Percentiles rank a stretch among this genome's conserved stretches.
These are phyloP conservation scores for Todus mexicanus DNA, from an alignment of 2,797 vertebrate genomes.

Conservation along the genomic window DNA sequence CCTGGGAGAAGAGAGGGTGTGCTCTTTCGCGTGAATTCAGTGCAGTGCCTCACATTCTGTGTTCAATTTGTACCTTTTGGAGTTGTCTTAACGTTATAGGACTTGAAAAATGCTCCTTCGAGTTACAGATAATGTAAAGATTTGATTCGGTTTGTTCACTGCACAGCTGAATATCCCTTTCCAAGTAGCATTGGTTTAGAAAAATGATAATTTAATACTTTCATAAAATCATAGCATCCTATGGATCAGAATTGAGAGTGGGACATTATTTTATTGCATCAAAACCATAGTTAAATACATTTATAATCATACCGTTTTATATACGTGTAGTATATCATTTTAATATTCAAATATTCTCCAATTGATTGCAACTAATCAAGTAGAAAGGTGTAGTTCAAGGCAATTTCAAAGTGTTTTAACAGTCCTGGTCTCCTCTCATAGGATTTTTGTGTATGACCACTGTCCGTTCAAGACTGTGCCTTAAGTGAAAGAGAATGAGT, in stretches of 20 bases:
- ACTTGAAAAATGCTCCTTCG: neutral
- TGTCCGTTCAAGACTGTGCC: neutral
- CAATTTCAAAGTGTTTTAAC: neutral
- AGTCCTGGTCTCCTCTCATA: neutral
- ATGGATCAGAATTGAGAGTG: neutral
- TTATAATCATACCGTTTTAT: neutral
- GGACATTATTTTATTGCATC: neutral
- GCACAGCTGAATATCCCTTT: neutral
- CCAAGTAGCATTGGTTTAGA: neutral
- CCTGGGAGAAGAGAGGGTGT: neutral
- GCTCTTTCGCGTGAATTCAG: neutral
- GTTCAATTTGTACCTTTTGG: neutral
- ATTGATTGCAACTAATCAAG: neutral
- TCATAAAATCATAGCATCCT: neutral
- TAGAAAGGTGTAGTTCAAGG: neutral
- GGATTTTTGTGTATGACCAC: neutral
- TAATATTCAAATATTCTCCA: neutral
- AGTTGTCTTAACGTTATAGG: neutral
- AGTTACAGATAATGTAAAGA: neutral
- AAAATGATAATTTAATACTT: neutral
- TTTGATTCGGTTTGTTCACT: neutral
- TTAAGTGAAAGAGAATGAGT: neutral
- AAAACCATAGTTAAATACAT: neutral
- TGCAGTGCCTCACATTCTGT: neutral
- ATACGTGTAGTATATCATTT: neutral